Evolutionary conservation across 2,888 invertebrate genomes (phyloP).

Genomic region (Ophion ellenae): DNA sequence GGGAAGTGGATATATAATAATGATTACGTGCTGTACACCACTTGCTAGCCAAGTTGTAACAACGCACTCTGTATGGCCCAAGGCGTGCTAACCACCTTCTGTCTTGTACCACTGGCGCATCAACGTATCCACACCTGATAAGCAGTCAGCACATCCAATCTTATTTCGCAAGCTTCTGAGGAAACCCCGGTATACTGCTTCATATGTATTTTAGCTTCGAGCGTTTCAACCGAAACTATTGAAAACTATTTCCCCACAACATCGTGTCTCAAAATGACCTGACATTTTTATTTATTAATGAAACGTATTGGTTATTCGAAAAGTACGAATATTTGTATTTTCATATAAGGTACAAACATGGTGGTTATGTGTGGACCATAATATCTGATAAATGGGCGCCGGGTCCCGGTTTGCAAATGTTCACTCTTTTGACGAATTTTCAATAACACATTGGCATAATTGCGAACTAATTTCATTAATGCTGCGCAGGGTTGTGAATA

Average conservation of each 20-base stretch:
- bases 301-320: no score
- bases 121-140: constrained; percentile 62
- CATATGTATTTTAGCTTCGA: constrained; percentile 44
- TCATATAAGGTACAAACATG: no score
- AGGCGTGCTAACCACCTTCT: constrained; percentile 77
- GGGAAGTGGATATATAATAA: constrained; percentile 78
- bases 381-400: no score
- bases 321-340: no score
- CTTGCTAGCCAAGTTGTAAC: constrained; percentile 74
- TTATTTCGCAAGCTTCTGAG: constrained; percentile 69
- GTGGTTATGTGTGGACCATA: no score
- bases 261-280: background rate
- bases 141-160: constrained; percentile 57
- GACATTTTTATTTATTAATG: no score
- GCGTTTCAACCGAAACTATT: constrained; percentile 36
- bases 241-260: constrained; percentile 24
- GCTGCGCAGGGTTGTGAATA: no score
- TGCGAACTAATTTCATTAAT: no score
- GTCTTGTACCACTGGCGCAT: constrained; percentile 76
- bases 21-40: constrained; percentile 69
- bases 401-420: no score
- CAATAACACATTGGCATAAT: no score
- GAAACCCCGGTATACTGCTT: constrained; percentile 68
- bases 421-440: no score
- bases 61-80: constrained; percentile 78